These are phyloP conservation scores for Brachionus manjavacas DNA, from an alignment of 1,140 invertebrate species.

Conservation along the genomic window DNA sequence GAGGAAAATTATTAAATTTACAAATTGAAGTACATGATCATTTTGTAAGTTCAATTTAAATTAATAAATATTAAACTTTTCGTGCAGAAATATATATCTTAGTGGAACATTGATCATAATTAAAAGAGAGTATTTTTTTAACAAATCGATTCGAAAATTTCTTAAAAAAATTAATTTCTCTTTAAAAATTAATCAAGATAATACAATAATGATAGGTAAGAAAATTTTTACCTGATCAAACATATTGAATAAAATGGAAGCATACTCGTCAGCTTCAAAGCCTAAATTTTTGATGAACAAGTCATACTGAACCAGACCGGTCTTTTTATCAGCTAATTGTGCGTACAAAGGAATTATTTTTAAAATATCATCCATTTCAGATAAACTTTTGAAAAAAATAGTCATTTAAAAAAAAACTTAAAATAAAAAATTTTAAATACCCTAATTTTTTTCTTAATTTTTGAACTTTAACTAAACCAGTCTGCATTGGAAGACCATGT, in stretches of 20 bases:
- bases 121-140: no score
- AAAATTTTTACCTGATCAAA: neutral
- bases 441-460: constrained; percentile 29
- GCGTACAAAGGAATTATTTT: neutral
- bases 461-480: constrained; percentile 34
- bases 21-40: no score
- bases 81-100: no score
- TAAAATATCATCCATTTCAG: neutral
- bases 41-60: no score
- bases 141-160: no score
- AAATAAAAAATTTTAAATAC: neutral
- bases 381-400: neutral
- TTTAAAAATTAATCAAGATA: neutral
- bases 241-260: neutral
- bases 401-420: neutral
- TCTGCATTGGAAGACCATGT: neutral
- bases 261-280: neutral
- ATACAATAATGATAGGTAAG: neutral
- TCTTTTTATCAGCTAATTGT: neutral
- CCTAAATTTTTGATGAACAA: neutral
- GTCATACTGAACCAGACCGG: neutral
- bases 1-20: no score
- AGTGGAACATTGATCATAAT: no score
- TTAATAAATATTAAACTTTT: no score
- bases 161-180: neutral